phyloP scores from a whole-genome alignment of 2,113 vertebrate species.

The Dendrocopos noguchii region DNA sequence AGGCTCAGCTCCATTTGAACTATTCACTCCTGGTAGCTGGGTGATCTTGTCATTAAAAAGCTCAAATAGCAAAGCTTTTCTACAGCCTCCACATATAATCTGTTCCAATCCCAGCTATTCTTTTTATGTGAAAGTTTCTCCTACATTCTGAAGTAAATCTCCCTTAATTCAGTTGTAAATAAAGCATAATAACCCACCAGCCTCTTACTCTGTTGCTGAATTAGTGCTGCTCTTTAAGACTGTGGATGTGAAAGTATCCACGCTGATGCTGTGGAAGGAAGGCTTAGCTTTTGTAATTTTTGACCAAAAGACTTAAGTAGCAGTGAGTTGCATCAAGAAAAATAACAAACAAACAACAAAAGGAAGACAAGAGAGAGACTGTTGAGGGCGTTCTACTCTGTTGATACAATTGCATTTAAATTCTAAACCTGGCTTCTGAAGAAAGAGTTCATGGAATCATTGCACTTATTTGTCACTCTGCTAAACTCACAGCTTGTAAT shows the following conservation, averaged over 20 bases:
- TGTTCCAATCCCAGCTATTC: neutral
- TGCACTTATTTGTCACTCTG: neutral
- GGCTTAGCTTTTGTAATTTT: constrained; percentile 2
- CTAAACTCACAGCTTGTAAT: neutral
- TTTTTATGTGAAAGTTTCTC: neutral
- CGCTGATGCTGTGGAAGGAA: neutral
- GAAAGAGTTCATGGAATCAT: neutral
- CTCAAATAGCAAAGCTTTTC: neutral
- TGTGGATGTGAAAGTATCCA: neutral
- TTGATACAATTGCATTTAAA: neutral
- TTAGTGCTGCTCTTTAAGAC: constrained; percentile 16
- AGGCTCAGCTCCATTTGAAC: neutral
- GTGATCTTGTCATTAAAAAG: neutral
- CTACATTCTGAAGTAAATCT: neutral
- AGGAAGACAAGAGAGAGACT: neutral
- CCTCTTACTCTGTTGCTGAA: neutral
- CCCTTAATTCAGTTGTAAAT: constrained; percentile 25
- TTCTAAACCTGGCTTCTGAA: neutral
- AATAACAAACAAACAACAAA: neutral
- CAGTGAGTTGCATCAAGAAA: neutral
- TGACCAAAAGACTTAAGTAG: constrained; percentile 5
- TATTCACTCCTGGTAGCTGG: neutral
- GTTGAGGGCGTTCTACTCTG: neutral
- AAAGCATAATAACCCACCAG: neutral
- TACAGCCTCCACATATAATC: neutral